phyloP scores from a whole-genome alignment of 1,140 invertebrate genomes.

The Chrysoperla carnea region DNA sequence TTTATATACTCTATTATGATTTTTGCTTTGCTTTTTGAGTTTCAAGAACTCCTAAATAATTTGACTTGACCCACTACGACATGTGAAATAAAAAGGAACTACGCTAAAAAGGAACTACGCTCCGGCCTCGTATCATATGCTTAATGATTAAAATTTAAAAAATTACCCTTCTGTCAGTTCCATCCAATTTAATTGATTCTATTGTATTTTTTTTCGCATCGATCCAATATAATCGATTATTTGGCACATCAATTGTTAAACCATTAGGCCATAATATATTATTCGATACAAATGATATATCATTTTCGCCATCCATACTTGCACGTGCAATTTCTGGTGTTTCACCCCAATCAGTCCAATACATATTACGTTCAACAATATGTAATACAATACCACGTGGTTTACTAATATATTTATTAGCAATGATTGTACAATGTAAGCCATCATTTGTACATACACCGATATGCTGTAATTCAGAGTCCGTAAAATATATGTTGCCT shows the following conservation, averaged over 20 bases:
- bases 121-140: no score
- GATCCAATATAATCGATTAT: constrained; percentile 60
- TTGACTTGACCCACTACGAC: no score
- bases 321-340: constrained; percentile 55
- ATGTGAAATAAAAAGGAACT: no score
- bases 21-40: no score
- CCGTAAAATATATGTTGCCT: constrained; percentile 65
- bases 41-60: no score
- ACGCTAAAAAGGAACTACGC: no score
- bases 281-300: constrained; percentile 38
- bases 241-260: constrained; percentile 71
- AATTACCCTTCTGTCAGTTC: constrained; percentile 39
- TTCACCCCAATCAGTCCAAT: constrained; percentile 71
- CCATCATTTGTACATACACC: constrained; percentile 52
- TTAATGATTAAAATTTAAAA: no score
- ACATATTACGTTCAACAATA: constrained; percentile 49
- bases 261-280: constrained; percentile 74
- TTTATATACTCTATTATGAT: no score
- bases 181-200: constrained; percentile 60
- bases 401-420: constrained; percentile 32
- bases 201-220: constrained; percentile 52
- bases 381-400: constrained; percentile 44
- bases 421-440: constrained; percentile 37
- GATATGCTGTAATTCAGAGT: constrained; percentile 48
- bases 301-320: constrained; percentile 62